phyloP scores from a whole-genome alignment of 2,113 vertebrate species.

The Scatophagus argus region DNA sequence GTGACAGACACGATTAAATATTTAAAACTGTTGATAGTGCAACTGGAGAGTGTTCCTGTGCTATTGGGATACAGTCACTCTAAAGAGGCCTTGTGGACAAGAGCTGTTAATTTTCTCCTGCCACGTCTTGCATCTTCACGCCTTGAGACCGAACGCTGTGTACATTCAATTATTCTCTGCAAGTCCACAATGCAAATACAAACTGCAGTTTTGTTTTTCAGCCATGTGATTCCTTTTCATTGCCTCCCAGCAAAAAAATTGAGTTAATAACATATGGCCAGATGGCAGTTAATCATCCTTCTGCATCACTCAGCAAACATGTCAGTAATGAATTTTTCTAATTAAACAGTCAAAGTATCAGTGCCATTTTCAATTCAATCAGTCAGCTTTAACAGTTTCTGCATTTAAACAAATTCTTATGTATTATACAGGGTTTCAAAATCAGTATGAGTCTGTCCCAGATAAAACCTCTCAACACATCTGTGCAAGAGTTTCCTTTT shows the following conservation, averaged over 20 bases:
- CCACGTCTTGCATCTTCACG: constrained; percentile 41
- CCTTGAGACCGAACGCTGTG: constrained; percentile 23
- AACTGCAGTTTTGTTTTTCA: constrained; percentile 3
- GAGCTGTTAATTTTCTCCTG: constrained; percentile 78
- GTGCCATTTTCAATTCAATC: constrained; percentile 27
- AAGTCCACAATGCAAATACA: constrained; percentile 23
- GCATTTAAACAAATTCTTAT: constrained; percentile 9
- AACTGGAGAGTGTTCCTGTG: constrained; percentile 73
- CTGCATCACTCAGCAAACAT: constrained; percentile 43
- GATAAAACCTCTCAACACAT: neutral
- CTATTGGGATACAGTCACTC: constrained; percentile 59
- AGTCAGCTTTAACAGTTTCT: constrained; percentile 28
- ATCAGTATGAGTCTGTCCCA: neutral
- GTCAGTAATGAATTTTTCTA: constrained; percentile 29
- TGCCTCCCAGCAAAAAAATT: neutral
- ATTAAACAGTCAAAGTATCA: constrained; percentile 48
- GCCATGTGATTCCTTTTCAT: constrained; percentile 20
- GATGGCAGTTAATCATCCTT: constrained; percentile 64
- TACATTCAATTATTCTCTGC: constrained; percentile 37
- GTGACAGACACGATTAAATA: constrained; percentile 82
- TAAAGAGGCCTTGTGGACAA: constrained; percentile 81
- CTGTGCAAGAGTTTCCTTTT: too few relatives aligned
- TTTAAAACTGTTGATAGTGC: constrained; percentile 79
- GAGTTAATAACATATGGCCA: constrained; percentile 52
- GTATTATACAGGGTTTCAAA: neutral